These are phyloP conservation scores for Brienomyrus longianalis DNA, from an alignment of 2,113 vertebrate genomes.

Conservation along the genomic window DNA sequence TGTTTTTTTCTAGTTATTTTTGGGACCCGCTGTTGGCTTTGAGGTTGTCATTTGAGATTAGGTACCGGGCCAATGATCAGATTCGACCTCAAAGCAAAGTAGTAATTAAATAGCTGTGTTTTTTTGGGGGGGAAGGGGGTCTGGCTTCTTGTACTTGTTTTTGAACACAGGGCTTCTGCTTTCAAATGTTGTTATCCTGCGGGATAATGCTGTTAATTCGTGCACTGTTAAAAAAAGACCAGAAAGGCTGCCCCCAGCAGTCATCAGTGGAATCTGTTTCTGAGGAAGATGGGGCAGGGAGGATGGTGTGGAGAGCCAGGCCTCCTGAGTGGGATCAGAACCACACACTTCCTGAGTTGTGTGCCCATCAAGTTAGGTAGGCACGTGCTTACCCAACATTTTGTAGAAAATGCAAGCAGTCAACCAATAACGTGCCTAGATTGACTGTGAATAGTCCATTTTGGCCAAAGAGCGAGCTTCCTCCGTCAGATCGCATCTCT, in stretches of 20 bases:
- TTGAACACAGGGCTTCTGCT: background rate
- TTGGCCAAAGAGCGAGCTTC: background rate
- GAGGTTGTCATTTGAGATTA: conserved; percentile 10
- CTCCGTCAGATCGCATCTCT: background rate
- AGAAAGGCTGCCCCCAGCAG: background rate
- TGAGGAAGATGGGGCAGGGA: background rate
- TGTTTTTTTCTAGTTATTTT: conserved; percentile 8
- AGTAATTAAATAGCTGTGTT: background rate
- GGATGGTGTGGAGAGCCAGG: background rate
- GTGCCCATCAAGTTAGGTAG: background rate
- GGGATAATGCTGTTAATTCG: background rate
- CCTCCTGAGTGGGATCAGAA: background rate
- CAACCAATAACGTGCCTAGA: background rate
- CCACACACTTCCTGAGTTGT: background rate
- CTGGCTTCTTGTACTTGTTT: background rate
- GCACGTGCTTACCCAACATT: background rate
- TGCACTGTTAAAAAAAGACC: background rate
- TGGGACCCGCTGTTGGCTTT: background rate
- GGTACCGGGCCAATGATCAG: background rate
- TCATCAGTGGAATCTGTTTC: background rate
- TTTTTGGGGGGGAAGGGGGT: background rate
- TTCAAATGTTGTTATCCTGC: background rate
- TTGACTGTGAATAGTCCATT: background rate
- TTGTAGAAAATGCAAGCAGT: background rate
- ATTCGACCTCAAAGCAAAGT: background rate